Evolutionary conservation across 2,113 vertebrate genomes (phyloP), one percentile per base, ranked within the genome.

Genomic region (Alligator mississippiensis): DNA sequence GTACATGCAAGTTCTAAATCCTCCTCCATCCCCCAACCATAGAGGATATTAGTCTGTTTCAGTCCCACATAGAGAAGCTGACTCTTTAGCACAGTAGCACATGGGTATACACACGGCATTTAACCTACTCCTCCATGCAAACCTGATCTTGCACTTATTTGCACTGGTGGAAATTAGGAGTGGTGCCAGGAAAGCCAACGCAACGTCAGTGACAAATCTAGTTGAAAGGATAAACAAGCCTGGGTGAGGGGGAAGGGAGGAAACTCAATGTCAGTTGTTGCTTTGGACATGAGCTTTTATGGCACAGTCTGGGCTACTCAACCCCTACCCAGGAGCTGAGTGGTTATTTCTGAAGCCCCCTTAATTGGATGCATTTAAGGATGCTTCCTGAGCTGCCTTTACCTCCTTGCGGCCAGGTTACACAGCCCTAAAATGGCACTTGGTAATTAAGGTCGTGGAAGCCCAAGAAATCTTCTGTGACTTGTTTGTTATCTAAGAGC

Each of bases 401-500:
- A 82, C 61, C 85, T 96, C 90, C 89, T 80, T 16, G 83, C 84
- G 81, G 84, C 83, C 85, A 90, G 94, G 93, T 94, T 95, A 87
- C 63, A 63, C 27, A 15, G 88, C 94, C 94, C 92, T 86, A 84
- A 92, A 95, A 95, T 47, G 93, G 95, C 94, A 94, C 94, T 80
- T 58, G 90, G 89, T 96, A 96, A 97, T 97, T 96, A 97, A 95
- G 86, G 94, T 83, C 10, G 0, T 81, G 89, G 92, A 97, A 96
- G 68, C 90, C 84, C 90, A 95, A 94, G 95, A 81, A 96, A 92
- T 94, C 96, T 96, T 96, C 80, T 1, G 86, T 82, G 92, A 77
- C 94, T 94, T 95, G 94, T 96, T 97, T 97, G 97, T 96, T 97
- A 96, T 92, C 92, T 12, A 19, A 86, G 89, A 94, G 96, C 97